Evolutionary conservation across 2,888 invertebrate genomes (phyloP), one percentile per base, ranked within the genome.

Genomic region (Patella ulyssiponensis): DNA sequence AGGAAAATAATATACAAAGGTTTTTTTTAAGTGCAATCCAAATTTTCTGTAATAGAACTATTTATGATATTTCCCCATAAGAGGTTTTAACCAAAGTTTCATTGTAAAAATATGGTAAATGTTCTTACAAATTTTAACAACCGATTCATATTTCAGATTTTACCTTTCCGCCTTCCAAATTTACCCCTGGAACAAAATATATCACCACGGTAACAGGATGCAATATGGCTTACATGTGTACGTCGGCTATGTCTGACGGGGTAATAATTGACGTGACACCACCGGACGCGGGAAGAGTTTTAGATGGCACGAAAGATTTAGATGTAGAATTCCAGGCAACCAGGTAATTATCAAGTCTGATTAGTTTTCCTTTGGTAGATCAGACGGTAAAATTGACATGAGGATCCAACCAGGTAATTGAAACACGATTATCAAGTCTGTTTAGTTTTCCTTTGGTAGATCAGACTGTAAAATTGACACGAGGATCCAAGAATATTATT

Each of bases 201-300:
- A 86, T 81, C 74, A 78, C 80, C 5, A 83, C 84, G 17, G 79
- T 86, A 14, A 84, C 82, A 12, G 86, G 83, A 0, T 86, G 86
- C 81, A 86, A 86, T 76, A 78, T 81, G 20, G 85, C 84, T 5
- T 79, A 78, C 20, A 73, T 83, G 23, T 86, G 85, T 81, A 78
- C 82, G 15, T 73, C 81, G n/a, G 81, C 77, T 12, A 82, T 83
- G 1, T 84, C 86, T 23, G 87, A 87, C 76, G 86, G 86, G 9
- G 75, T 87, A 56, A 53, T 86, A 44, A 78, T 86, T 64, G 87
- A 87, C 71, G 79, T 81, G 52, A 85, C 84, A 27, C 80, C 86
- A 2, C 87, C 87, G 7, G 74, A 79, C 12, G 71, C 75, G 4
- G 87, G 87, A 3, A 69, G 58, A 15, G 83, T 87, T 11, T 81